Conservation (phyloP, 2,797 vertebrate genomes). For the Hipposideros larvatus region DNA sequence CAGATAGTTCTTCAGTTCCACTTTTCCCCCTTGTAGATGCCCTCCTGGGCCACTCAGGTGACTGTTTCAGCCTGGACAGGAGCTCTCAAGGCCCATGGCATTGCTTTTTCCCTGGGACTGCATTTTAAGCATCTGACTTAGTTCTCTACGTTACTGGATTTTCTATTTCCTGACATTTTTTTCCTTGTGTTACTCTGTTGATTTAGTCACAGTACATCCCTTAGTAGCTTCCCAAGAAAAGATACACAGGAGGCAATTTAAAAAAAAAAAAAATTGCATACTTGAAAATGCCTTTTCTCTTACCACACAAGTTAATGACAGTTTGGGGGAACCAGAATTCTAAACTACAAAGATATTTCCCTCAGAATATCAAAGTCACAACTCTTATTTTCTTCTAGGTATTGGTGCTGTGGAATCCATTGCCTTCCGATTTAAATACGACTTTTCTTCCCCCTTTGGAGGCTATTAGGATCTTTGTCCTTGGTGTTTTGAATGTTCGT, state of each 20-base stretch:
- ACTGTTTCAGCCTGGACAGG: accelerated
- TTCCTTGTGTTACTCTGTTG: not conserved
- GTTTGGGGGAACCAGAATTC: not conserved
- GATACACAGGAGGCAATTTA: not conserved
- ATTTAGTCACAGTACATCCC: not conserved
- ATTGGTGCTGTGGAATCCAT: not conserved
- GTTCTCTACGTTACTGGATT: not conserved
- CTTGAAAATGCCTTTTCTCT: not conserved
- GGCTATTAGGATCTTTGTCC: not conserved
- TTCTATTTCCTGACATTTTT: not conserved
- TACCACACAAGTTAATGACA: not conserved
- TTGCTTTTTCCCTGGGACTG: not conserved
- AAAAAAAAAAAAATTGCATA: no score
- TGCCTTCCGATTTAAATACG: not conserved
- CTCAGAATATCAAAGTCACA: not conserved
- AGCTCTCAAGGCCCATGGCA: not conserved
- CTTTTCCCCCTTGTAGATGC: not conserved
- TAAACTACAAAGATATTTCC: not conserved
- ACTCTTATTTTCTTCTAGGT: not conserved
- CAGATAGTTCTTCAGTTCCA: not conserved
- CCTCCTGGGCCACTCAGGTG: not conserved
- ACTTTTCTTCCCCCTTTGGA: not conserved
- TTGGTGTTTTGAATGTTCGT: not conserved
- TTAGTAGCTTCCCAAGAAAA: not conserved
- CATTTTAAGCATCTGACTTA: not conserved